These are phyloP conservation scores for Endotricha flammealis DNA, from an alignment of 2,888 invertebrate species.

Conservation along the genomic window DNA sequence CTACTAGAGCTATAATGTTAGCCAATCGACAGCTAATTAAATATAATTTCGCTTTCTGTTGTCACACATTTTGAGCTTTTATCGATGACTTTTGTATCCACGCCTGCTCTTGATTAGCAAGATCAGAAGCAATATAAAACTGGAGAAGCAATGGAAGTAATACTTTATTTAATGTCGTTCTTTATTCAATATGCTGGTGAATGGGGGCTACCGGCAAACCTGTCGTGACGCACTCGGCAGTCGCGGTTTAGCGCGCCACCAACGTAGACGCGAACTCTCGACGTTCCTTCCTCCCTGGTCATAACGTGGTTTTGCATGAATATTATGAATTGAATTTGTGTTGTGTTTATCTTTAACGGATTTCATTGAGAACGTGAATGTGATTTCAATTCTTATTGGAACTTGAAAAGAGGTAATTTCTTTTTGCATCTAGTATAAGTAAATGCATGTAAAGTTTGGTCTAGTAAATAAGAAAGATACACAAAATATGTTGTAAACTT, in stretches of 20 bases:
- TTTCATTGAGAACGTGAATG: conserved; percentile 31
- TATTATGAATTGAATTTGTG: conserved; percentile 33
- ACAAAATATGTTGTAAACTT: conserved; percentile 1
- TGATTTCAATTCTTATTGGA: conserved; percentile 31
- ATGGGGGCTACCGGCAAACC: conserved; percentile 20
- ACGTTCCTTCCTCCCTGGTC: conserved; percentile 17
- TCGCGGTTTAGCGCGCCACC: conserved; percentile 56
- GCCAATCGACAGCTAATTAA: conserved; percentile 31
- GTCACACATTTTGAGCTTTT: not conserved
- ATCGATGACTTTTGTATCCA: not conserved
- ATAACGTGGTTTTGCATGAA: conserved; percentile 17
- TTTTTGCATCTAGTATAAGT: conserved; percentile 7
- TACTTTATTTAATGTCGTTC: conserved; percentile 3
- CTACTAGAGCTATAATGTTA: conserved; percentile 30
- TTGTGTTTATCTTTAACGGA: conserved; percentile 33
- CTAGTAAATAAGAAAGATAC: conserved; percentile 6
- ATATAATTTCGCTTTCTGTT: conserved; percentile 22
- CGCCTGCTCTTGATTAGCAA: not conserved
- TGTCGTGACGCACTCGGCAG: conserved; percentile 28
- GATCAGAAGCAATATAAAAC: not conserved
- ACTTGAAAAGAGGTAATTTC: conserved; percentile 33
- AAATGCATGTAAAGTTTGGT: conserved; percentile 5
- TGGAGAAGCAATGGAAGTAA: conserved; percentile 6
- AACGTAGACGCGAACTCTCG: conserved; percentile 28
- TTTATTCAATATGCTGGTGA: conserved; percentile 11